Conservation (phyloP, 2,113 vertebrate species). For the Sigmodon hispidus region DNA sequence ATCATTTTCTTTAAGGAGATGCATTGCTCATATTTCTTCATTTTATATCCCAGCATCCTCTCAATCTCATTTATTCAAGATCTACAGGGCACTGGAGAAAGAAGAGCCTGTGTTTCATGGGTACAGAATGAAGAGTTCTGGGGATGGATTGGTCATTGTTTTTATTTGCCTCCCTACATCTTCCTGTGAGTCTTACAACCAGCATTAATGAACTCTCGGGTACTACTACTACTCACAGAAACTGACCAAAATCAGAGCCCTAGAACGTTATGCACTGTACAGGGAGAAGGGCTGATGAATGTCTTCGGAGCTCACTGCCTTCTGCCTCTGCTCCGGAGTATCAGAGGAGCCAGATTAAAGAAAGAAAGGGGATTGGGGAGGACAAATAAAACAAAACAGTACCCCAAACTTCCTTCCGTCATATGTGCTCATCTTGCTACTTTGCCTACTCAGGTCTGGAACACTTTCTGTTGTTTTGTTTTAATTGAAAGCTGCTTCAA, state of each 20-base stretch:
- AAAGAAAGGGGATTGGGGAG: background rate
- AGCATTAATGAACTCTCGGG: background rate
- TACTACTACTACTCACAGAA: background rate
- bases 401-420: background rate
- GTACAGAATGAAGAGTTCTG: background rate
- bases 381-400: background rate
- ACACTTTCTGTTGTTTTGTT: background rate
- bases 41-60: background rate
- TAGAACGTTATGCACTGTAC: background rate
- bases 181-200: background rate
- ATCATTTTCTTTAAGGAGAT: background rate
- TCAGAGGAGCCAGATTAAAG: background rate
- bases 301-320: background rate
- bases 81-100: background rate
- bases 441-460: background rate
- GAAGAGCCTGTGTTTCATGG: background rate
- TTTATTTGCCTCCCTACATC: background rate
- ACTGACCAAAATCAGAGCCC: background rate
- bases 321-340: background rate
- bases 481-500: conserved; percentile 32
- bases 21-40: no score
- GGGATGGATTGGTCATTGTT: background rate
- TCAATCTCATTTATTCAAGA: background rate
- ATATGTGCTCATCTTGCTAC: background rate
- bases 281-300: no score